These are phyloP conservation scores for Pipra filicauda DNA, from an alignment of 2,113 vertebrate species.

Conservation along the genomic window DNA sequence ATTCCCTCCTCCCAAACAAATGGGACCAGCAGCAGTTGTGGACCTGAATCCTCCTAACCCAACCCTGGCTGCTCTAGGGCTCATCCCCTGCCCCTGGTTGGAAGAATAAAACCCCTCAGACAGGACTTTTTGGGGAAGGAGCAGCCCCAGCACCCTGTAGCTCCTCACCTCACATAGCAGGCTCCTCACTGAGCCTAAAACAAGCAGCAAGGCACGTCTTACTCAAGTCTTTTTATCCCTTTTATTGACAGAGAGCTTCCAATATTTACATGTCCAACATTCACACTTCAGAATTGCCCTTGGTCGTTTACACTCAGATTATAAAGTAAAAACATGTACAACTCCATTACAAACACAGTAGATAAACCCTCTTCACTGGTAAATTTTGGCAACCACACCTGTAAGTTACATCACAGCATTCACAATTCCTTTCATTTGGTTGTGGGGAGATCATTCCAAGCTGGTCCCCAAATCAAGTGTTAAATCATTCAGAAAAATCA, in stretches of 20 bases:
- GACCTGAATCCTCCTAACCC: neutral
- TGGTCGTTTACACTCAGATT: neutral
- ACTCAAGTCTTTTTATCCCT: neutral
- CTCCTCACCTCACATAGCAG: fast-evolving
- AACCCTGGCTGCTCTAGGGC: neutral
- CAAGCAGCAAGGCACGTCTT: fast-evolving
- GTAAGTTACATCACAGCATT: neutral
- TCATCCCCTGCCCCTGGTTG: fast-evolving
- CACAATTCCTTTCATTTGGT: neutral
- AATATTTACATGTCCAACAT: neutral
- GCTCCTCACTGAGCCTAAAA: neutral
- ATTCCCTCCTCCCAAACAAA: fast-evolving
- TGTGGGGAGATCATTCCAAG: neutral
- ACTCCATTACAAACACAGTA: neutral
- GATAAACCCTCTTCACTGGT: neutral
- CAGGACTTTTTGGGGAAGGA: neutral
- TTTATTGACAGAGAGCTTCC: neutral
- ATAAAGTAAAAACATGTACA: neutral
- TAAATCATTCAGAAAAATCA: neutral
- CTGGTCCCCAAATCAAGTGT: neutral
- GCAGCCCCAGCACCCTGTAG: neutral
- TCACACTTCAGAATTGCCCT: neutral
- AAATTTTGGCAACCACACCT: neutral
- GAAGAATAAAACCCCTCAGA: neutral
- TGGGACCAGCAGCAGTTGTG: fast-evolving